These are phyloP conservation scores for Poecilia latipinna DNA, from an alignment of 2,113 vertebrate species.

Conservation along the genomic window DNA sequence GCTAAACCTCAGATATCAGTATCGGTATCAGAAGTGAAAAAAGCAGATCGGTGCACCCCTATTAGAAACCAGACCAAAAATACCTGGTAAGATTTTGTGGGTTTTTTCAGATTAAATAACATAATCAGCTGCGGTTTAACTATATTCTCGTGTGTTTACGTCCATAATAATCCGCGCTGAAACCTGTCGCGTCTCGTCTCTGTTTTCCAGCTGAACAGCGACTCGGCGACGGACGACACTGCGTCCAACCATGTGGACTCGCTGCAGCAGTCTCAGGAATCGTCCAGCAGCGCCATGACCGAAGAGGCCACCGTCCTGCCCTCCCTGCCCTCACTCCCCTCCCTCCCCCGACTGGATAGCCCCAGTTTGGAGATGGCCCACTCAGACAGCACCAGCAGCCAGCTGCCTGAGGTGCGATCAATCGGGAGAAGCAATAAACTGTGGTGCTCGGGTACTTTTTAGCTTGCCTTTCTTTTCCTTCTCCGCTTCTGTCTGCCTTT, in stretches of 20 bases:
- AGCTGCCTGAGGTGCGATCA: slow-evolving; percentile 99
- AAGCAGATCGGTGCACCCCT: too few species aligned
- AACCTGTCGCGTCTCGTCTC: neutral
- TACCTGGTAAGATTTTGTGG: too few species aligned
- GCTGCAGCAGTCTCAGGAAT: slow-evolving; percentile 91
- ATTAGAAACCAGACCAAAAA: too few species aligned
- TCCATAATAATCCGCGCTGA: neutral
- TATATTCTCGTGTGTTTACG: neutral
- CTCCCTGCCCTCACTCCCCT: slow-evolving; percentile 74
- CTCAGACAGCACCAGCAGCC: slow-evolving; percentile 95
- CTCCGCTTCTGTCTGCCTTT: slow-evolving; percentile 38
- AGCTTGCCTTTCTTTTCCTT: slow-evolving; percentile 54
- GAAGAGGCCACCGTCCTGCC: slow-evolving; percentile 86
- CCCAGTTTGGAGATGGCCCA: slow-evolving; percentile 89
- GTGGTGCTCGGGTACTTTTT: slow-evolving; percentile 91
- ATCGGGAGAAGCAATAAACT: slow-evolving; percentile 81
- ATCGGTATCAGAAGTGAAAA: too few species aligned
- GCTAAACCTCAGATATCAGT: too few species aligned
- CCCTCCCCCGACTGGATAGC: slow-evolving; percentile 85
- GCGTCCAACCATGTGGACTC: slow-evolving; percentile 89
- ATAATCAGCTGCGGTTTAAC: neutral
- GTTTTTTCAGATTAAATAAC: neutral
- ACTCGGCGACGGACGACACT: slow-evolving; percentile 86
- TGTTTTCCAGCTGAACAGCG: slow-evolving; percentile 86
- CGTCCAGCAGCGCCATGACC: slow-evolving; percentile 85